Evolutionary conservation across 1,140 invertebrate species (phyloP), one percentile per base, ranked within the genome.

Genomic region (Eupristina koningsbergeri): DNA sequence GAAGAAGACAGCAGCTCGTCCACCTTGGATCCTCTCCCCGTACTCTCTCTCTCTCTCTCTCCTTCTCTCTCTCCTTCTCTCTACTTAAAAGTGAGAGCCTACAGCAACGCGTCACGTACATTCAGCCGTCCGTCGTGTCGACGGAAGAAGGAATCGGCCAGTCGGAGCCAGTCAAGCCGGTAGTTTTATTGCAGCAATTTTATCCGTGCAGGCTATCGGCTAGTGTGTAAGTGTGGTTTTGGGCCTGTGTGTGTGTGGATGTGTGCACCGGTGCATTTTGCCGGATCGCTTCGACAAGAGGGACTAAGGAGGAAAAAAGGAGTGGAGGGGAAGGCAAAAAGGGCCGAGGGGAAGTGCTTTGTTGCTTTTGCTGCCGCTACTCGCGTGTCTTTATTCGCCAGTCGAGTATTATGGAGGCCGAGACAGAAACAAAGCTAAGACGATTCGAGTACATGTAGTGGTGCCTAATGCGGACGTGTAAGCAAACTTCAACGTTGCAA

Each of bases 21-120:
- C 86, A 88, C 88, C 88, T 88, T 87, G 87, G 85, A 77, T 76
- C 45, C 45, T 7, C 73, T 29, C 73, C 34, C 29, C 8, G 9
- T 50, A 17, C 15, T 50, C 15, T 50, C 47, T 9, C 47, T 50
- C 47, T 15, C 47, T 17, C 47, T 50, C 17, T 9, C 47, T 50
- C 47, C 13, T 17, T 50, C 41, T 45, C 13, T 45, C 13, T 45
- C 41, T 45, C 36, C 31, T 1, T 26, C 3, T 69, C 19, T 3
- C 36, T 71, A 45, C 69, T 47, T 29, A 45, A 36, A 36, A 45
- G 8, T 22, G 39, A 11, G 34, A 41, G 69, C 69, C 36, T 29
- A n/a, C 39, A 29, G 69, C 69, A 36, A 73, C 19, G 53, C 53
- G 61, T 58, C 69, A 31, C 69, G 36, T 64, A 64, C 13, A 34